A percentile compares a stretch with the other conserved stretches of the same genome.
Conservation (phyloP, 2,113 vertebrate species). For the Tetrax tetrax region DNA sequence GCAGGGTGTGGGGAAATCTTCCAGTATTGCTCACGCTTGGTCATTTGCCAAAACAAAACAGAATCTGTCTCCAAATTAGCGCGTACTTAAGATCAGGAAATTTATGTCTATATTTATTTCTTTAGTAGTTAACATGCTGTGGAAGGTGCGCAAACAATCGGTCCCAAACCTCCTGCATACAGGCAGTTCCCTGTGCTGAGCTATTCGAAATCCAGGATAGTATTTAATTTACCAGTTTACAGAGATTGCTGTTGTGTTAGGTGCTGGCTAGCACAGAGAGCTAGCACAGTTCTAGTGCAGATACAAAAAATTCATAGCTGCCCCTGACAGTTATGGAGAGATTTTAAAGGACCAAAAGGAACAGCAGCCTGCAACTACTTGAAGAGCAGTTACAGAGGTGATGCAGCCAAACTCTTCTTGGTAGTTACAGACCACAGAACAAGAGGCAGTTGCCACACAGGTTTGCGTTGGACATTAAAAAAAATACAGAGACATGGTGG, state of each 20-base stretch:
- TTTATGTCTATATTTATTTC: background rate
- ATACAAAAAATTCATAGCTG: background rate
- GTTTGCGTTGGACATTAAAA: background rate
- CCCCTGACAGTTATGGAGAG: background rate
- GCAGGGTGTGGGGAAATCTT: background rate
- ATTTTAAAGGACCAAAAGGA: background rate
- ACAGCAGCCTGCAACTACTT: background rate
- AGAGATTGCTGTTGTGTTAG: background rate
- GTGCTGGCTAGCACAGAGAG: background rate
- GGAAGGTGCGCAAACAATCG: background rate
- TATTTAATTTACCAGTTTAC: background rate
- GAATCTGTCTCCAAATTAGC: constrained; percentile 5
- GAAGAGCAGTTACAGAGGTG: background rate
- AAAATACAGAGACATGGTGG: background rate
- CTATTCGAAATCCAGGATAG: background rate
- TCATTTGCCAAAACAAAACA: constrained; percentile 23
- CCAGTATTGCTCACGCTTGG: background rate
- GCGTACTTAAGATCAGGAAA: background rate
- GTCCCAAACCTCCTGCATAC: background rate
- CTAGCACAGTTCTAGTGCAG: background rate
- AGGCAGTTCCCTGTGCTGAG: background rate
- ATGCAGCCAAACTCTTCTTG: background rate
- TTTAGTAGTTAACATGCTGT: background rate
- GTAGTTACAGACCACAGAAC: background rate
- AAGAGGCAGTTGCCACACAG: background rate